A percentile compares a stretch with the other conserved stretches of the same genome.
phyloP scores from a whole-genome alignment of 2,113 vertebrate genomes.

The Lepus timidus region DNA sequence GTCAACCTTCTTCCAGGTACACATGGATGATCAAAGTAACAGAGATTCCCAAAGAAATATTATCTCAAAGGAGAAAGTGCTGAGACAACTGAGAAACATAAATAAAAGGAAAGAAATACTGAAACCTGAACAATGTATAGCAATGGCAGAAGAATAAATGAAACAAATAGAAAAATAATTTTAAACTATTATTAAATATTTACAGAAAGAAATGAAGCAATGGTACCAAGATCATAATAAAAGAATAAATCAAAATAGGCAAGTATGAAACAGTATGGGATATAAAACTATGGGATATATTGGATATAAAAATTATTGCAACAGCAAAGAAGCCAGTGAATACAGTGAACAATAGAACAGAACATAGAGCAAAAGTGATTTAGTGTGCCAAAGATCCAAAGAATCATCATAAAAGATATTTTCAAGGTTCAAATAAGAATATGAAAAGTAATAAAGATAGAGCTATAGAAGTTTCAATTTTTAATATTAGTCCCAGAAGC shows the following conservation, averaged over 20 bases:
- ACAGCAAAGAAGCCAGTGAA: background rate
- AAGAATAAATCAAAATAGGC: background rate
- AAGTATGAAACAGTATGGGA: background rate
- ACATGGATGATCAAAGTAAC: background rate
- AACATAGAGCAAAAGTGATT: background rate
- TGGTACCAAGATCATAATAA: background rate
- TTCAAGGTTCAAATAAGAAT: background rate
- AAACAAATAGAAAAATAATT: background rate
- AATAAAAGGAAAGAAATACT: background rate
- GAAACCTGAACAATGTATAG: background rate
- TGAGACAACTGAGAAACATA: background rate
- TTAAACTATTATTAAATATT: conserved; percentile 1
- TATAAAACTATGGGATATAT: background rate
- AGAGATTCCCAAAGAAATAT: background rate
- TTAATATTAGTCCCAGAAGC: background rate
- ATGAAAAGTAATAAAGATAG: background rate
- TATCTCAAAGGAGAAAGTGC: background rate
- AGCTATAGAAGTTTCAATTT: background rate
- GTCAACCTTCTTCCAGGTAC: background rate
- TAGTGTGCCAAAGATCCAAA: background rate
- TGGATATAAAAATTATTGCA: background rate
- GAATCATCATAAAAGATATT: background rate
- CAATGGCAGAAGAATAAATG: background rate
- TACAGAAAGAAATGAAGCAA: background rate
- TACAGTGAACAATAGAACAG: background rate